Evolutionary conservation across 2,113 vertebrate genomes (phyloP), one percentile per base, ranked within the genome.

Genomic region (Formicarius rufipectus): DNA sequence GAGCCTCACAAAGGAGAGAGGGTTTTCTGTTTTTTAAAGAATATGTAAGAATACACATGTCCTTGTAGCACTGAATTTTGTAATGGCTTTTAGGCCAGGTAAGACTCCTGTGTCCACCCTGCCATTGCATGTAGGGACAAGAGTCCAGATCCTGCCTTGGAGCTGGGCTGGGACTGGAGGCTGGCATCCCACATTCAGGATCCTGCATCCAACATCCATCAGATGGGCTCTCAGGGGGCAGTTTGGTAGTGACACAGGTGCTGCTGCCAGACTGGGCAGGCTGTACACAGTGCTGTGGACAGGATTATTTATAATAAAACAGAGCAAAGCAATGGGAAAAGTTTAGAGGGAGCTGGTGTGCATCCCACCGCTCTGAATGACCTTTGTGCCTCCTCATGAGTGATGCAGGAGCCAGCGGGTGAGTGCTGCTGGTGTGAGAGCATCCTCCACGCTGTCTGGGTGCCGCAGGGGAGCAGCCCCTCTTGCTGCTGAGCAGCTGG

Each of bases 101-200:
- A 24, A 39, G 79, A 12, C 35, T 62, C 24, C 33, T 22, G 15
- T 24, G 42, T 27, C 18, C 12, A 4, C 27, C 6, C 14, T 63
- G 33, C 35, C 14, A 0, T 33, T 9, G 4, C 17, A 5, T 0
- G 0, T 10, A 20, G 42, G 33, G 44, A 20, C 9, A 8, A 16
- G 31, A 35, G 42, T 31, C 17, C 52, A 21, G 18, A 12, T 71
- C 14, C 21, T 13, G 0, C 27, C 30, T 42, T 1, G 0, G 12
- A 69, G 35, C 33, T 50, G 45, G 35, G 11, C 74, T 59, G 55
- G 37, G 45, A 47, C 55, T 35, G 27, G 68, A 76, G 40, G n/a
- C 62, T 53, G 89, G 10, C 3, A 2, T 84, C 69, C 49, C 12
- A 2, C 45, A 17, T 52, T n/a, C 53, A 9, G 14, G 30, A 22